phyloP scores from a whole-genome alignment of 35 echinoderm and acorn worm species.

The Apostichopus californicus region DNA sequence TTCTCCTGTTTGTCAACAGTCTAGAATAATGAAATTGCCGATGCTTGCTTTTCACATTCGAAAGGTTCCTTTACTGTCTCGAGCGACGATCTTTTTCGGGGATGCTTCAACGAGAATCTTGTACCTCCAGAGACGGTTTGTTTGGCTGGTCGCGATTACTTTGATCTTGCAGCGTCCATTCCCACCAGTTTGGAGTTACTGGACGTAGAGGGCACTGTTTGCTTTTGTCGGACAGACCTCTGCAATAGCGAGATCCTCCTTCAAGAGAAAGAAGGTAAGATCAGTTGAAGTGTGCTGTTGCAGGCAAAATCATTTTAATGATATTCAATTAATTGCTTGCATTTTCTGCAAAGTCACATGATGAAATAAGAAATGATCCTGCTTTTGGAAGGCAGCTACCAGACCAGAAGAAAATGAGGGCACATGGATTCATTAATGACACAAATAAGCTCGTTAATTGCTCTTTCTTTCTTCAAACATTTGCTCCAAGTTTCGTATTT shows the following conservation, averaged over 20 bases:
- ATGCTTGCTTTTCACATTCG: neutral
- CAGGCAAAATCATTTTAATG: too few relatives aligned
- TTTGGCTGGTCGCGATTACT: constrained; percentile 3
- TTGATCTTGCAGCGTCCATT: neutral
- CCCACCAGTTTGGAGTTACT: neutral
- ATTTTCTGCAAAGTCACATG: too few relatives aligned
- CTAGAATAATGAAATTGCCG: too few relatives aligned
- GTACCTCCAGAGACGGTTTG: neutral
- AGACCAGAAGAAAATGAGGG: too few relatives aligned
- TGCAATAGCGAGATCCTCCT: constrained; percentile 32
- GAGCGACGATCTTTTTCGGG: constrained; percentile 10
- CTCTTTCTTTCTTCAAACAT: too few relatives aligned
- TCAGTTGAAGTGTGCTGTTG: neutral
- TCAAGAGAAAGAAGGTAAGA: neutral
- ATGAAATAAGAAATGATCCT: too few relatives aligned
- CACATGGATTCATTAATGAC: too few relatives aligned
- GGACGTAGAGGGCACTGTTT: constrained; percentile 5
- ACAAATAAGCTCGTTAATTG: too few relatives aligned
- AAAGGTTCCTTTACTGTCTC: neutral
- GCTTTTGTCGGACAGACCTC: constrained; percentile 33
- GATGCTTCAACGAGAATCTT: constrained; percentile 16
- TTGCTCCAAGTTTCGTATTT: too few relatives aligned
- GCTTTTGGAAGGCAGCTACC: too few relatives aligned
- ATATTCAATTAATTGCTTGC: too few relatives aligned
- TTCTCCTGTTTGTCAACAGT: too few relatives aligned